Evolutionary conservation across 2,113 vertebrate genomes (phyloP), one percentile per base, ranked within the genome.

Genomic region (Callaeas wilsoni): DNA sequence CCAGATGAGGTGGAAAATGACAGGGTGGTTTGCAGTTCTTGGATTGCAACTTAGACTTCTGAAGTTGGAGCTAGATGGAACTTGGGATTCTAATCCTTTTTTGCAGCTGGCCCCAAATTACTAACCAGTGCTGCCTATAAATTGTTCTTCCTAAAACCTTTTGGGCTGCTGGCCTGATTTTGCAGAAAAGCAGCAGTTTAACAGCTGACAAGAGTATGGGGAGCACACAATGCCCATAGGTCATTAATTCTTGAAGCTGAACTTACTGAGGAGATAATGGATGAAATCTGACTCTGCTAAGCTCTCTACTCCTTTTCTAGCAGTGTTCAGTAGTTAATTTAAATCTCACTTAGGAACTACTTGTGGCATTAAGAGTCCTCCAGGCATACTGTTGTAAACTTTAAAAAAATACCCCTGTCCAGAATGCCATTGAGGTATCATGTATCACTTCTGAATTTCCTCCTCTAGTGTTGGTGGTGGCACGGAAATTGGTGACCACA

Each of bases 231-330:
- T 63, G 47, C 91, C 63, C 89, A 52, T 21, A 96, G 83, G 65
- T 95, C 90, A 52, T 95, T 82, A 53, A 85, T 85, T 94, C 90
- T 60, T 84, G 90, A 94, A 84, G 82, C 74, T 64, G 87, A 76
- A 67, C 87, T 95, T 84, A 69, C 79, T 65, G 77, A 94, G 85
- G 26, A 95, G 79, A 75, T 91, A 49, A 59, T 83, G 76, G 93
- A 42, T 75, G 94, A 93, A 96, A 74, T 71, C 79, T 78, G 92
- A 87, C 71, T 93, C 80, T 81, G 73, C 80, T 87, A 50, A 78
- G 65, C 64, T 80, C 77, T 80, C 68, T 29, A 44, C 71, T 84
- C 56, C 90, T 90, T 78, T 67, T 30, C 46, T 67, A 74, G 83
- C 80, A 47, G 50, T 21, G 49, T 76, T 84, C 65, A 92, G 86